Evolutionary conservation across 2,888 invertebrate genomes (phyloP).

Genomic region (Lycocerus yunnanus): DNA sequence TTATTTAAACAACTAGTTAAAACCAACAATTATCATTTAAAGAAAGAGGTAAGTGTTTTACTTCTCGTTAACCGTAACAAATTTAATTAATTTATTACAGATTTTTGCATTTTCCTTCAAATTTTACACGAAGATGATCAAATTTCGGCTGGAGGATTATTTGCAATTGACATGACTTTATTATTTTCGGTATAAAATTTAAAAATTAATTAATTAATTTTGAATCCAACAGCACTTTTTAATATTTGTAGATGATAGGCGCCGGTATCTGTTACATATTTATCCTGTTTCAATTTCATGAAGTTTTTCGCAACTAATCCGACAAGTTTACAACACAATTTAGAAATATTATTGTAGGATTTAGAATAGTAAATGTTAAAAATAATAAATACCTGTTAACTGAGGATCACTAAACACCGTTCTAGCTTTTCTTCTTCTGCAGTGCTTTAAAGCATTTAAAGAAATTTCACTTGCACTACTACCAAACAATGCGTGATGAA

Average conservation of each 20-base stretch:
- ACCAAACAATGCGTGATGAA: slow-evolving; percentile 70
- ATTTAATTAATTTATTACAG: not conserved
- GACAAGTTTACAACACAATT: too few relatives aligned
- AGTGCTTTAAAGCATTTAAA: slow-evolving; percentile 84
- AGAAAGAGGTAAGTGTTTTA: not conserved
- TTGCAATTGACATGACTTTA: not conserved
- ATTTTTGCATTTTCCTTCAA: not conserved
- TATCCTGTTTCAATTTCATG: not conserved
- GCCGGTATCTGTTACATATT: not conserved
- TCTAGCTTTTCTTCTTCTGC: slow-evolving; percentile 92
- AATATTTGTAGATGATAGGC: not conserved
- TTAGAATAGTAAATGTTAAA: too few relatives aligned
- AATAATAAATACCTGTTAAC: slow-evolving; percentile 57
- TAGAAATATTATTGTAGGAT: too few relatives aligned
- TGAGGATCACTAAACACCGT: slow-evolving; percentile 89
- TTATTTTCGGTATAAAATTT: not conserved
- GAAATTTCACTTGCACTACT: slow-evolving; percentile 67
- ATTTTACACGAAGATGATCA: not conserved
- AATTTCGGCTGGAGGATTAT: not conserved
- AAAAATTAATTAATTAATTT: not conserved
- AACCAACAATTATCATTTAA: not conserved
- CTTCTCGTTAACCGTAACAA: too few relatives aligned
- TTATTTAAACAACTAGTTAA: not conserved
- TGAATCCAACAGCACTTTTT: not conserved
- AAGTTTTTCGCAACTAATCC: not conserved